Evolutionary conservation across 2,888 invertebrate species (phyloP).

Genomic region (Glaucopsyche alexis): DNA sequence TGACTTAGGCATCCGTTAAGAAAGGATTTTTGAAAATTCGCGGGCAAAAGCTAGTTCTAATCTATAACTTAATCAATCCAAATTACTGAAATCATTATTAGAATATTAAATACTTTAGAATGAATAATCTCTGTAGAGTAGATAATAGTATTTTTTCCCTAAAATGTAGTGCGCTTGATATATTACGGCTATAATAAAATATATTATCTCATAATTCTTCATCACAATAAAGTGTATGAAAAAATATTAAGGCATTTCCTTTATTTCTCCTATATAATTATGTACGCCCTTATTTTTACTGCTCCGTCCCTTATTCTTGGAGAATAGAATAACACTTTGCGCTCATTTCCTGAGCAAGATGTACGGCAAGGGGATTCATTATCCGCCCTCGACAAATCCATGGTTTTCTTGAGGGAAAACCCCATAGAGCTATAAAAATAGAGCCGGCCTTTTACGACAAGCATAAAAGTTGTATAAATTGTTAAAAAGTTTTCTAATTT

Average conservation of each 20-base stretch:
- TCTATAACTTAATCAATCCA: no score
- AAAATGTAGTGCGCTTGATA: neutral
- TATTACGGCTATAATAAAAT: neutral
- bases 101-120: neutral
- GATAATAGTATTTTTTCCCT: neutral
- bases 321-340: slow-evolving; percentile 76
- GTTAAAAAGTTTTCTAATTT: slow-evolving; percentile 9
- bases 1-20: no score
- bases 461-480: slow-evolving; percentile 9
- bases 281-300: slow-evolving; percentile 43
- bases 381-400: slow-evolving; percentile 72
- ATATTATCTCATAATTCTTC: slow-evolving; percentile 3
- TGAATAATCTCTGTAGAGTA: neutral
- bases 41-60: no score
- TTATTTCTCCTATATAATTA: slow-evolving; percentile 38
- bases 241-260: slow-evolving; percentile 11
- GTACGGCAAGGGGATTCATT: slow-evolving; percentile 73
- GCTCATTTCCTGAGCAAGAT: slow-evolving; percentile 73
- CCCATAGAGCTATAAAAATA: slow-evolving; percentile 35
- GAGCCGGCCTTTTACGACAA: slow-evolving; percentile 24
- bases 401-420: slow-evolving; percentile 50
- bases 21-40: no score
- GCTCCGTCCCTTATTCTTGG: slow-evolving; percentile 50
- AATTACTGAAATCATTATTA: neutral
- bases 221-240: slow-evolving; percentile 9